phyloP scores from a whole-genome alignment of 2,797 vertebrate species.

The Chromobotia macracanthus region DNA sequence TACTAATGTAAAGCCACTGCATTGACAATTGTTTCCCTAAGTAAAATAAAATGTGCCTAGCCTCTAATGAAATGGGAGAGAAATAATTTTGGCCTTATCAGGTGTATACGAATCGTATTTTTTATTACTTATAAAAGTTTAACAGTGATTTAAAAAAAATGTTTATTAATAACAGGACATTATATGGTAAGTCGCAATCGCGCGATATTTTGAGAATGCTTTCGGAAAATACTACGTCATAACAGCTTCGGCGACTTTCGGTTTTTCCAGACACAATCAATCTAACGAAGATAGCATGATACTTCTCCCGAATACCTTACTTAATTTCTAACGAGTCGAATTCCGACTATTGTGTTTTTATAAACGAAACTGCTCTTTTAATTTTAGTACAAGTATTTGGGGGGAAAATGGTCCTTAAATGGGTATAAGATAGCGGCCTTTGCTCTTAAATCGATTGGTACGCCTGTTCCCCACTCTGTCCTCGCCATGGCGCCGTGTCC shows the following conservation, averaged over 20 bases:
- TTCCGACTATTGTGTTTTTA: neutral
- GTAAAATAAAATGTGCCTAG: neutral
- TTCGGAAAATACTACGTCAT: conserved; percentile 77
- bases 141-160: neutral
- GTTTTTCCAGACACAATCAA: conserved; percentile 81
- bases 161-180: conserved; percentile 1
- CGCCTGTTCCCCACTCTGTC: conserved; percentile 87
- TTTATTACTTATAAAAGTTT: too few relatives aligned
- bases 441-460: conserved; percentile 71
- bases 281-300: conserved; percentile 73
- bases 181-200: conserved; percentile 13
- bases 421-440: neutral
- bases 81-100: neutral
- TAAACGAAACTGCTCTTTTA: neutral
- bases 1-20: neutral
- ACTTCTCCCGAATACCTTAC: conserved; percentile 58
- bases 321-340: neutral
- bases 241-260: conserved; percentile 87
- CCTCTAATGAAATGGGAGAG: neutral
- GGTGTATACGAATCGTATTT: neutral
- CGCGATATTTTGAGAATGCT: conserved; percentile 67
- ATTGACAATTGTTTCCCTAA: neutral
- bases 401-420: neutral
- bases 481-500: conserved; percentile 99
- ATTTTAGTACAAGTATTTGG: neutral